Percentiles rank a stretch among this genome's conserved stretches.
Evolutionary conservation across 2,888 invertebrate species (phyloP).

Genomic region (Dynastes tityus): DNA sequence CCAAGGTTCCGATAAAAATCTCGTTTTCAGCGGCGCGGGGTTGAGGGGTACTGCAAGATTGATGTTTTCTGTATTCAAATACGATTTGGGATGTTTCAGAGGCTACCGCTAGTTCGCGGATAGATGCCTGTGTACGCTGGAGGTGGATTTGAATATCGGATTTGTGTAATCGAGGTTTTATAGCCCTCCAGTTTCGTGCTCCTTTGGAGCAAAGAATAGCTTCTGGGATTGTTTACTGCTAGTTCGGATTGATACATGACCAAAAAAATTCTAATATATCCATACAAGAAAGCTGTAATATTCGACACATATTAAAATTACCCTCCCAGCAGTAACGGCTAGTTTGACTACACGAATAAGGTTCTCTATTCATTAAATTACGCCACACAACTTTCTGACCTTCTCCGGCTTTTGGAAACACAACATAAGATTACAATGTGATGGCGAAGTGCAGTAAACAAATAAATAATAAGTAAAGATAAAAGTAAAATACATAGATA

Average conservation of each 20-base stretch:
- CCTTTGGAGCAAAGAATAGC: neutral
- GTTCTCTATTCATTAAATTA: too few relatives aligned
- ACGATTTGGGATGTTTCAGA: neutral
- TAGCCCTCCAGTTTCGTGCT: neutral
- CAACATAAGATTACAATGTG: too few relatives aligned
- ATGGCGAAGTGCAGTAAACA: too few relatives aligned
- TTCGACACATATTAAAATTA: too few relatives aligned
- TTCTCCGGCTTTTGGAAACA: too few relatives aligned
- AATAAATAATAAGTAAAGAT: too few relatives aligned
- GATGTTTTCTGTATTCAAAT: slow-evolving; percentile 53
- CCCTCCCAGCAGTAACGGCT: too few relatives aligned
- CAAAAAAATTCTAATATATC: too few relatives aligned
- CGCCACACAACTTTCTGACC: too few relatives aligned
- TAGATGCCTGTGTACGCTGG: neutral
- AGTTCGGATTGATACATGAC: neutral
- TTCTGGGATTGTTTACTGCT: neutral
- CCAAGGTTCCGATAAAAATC: slow-evolving; percentile 50
- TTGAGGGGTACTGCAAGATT: slow-evolving; percentile 45
- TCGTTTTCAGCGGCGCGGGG: slow-evolving; percentile 18
- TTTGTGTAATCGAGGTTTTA: slow-evolving; percentile 23
- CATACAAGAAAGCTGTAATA: too few relatives aligned
- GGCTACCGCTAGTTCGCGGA: neutral
- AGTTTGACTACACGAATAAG: too few relatives aligned
- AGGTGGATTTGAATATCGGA: slow-evolving; percentile 19
- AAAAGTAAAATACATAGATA: too few relatives aligned